A percentile compares a stretch with the other conserved stretches of the same genome.
Conservation (phyloP, 2,113 vertebrate species). For the Rhegmatorhina hoffmannsi region DNA sequence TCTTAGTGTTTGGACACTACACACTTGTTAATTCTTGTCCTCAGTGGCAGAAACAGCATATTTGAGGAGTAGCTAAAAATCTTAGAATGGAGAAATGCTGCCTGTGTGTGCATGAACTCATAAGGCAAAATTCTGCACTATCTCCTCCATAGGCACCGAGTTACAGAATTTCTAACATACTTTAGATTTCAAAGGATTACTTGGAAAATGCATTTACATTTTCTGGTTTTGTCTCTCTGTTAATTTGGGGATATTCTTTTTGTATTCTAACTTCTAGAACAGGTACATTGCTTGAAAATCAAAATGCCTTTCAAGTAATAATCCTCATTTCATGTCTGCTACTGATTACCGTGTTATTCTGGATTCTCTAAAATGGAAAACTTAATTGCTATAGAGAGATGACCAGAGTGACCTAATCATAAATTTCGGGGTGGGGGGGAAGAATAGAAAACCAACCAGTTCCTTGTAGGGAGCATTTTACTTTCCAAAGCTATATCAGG, state of each 20-base stretch:
- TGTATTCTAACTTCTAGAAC: neutral
- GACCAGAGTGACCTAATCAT: neutral
- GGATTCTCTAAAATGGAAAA: constrained; percentile 22
- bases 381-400: neutral
- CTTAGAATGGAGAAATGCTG: neutral
- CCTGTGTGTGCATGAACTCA: neutral
- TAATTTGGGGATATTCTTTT: neutral
- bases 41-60: neutral
- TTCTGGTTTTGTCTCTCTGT: neutral
- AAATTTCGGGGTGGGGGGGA: neutral
- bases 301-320: neutral
- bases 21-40: neutral
- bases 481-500: constrained; percentile 13
- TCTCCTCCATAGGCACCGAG: neutral
- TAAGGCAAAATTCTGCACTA: neutral
- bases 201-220: neutral
- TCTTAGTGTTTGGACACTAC: neutral
- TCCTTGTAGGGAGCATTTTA: constrained; percentile 23
- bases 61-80: neutral
- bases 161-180: neutral
- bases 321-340: neutral
- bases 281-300: neutral
- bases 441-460: neutral
- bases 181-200: neutral
- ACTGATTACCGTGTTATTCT: neutral